Conservation (phyloP, 2,888 invertebrate genomes). For the Caenorhabditis sp. region DNA sequence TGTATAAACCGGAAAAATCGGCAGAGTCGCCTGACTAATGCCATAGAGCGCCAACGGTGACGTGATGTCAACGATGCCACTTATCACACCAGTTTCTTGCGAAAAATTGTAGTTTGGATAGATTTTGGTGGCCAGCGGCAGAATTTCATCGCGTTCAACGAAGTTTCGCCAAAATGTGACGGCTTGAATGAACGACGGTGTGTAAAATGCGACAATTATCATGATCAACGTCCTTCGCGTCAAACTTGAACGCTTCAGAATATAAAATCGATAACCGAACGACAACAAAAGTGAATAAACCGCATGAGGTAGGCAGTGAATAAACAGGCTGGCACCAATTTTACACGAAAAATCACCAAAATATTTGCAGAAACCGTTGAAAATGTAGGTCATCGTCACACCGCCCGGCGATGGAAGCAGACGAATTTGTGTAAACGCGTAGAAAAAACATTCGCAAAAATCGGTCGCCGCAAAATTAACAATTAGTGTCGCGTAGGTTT, state of each 20-base stretch:
- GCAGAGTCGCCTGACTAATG: slow-evolving; percentile 27
- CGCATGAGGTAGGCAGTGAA: slow-evolving; percentile 27
- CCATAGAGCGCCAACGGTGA: slow-evolving; percentile 15
- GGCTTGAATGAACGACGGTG: slow-evolving; percentile 28
- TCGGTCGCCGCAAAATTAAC: slow-evolving; percentile 34
- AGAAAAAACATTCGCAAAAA: neutral
- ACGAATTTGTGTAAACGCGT: slow-evolving; percentile 3
- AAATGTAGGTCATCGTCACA: slow-evolving; percentile 16
- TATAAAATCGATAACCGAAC: slow-evolving; percentile 20
- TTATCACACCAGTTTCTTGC: slow-evolving; percentile 10
- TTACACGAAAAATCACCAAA: slow-evolving; percentile 12
- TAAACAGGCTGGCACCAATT: slow-evolving; percentile 24
- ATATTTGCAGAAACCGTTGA: slow-evolving; percentile 24
- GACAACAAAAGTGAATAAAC: slow-evolving; percentile 26
- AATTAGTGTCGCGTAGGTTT: slow-evolving; percentile 35
- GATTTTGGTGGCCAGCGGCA: slow-evolving; percentile 13
- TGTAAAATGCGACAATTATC: slow-evolving; percentile 9
- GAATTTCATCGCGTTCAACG: slow-evolving; percentile 15
- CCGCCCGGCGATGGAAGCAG: slow-evolving; percentile 14
- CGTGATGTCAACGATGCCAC: slow-evolving; percentile 16
- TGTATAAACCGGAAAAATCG: slow-evolving; percentile 30
- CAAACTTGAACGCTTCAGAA: slow-evolving; percentile 10
- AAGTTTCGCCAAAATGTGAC: slow-evolving; percentile 34
- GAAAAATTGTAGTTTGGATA: slow-evolving; percentile 28
- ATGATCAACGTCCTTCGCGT: slow-evolving; percentile 1